Percentiles rank a stretch among this genome's conserved stretches.
phyloP scores from a whole-genome alignment of 2,113 vertebrate species.

The Percopsis transmontana region DNA sequence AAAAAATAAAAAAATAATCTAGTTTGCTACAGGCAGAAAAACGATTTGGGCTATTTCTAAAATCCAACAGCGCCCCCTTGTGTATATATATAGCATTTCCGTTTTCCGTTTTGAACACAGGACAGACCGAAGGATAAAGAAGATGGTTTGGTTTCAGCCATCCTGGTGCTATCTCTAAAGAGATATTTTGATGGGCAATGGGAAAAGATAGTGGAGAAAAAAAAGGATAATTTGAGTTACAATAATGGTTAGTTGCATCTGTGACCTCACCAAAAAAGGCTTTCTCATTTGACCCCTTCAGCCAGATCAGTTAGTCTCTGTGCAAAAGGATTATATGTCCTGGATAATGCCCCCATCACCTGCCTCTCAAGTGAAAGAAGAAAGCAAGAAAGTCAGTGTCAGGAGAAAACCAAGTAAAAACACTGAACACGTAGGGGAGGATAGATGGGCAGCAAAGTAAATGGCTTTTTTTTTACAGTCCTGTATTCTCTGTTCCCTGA shows the following conservation, averaged over 20 bases:
- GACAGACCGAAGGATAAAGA: neutral
- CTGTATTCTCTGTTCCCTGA: conserved; percentile 2
- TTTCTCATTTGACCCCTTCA: neutral
- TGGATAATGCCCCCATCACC: neutral
- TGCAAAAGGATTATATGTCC: neutral
- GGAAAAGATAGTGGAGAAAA: neutral
- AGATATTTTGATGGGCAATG: neutral
- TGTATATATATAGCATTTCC: conserved; percentile 13
- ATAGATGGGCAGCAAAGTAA: conserved; percentile 14
- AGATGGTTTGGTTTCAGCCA: neutral
- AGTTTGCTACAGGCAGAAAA: neutral
- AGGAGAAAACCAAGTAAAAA: neutral
- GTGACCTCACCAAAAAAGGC: neutral
- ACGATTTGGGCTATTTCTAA: conserved; percentile 22
- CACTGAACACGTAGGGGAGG: neutral
- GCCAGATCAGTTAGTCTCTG: neutral
- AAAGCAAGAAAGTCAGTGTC: neutral
- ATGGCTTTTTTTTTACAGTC: neutral
- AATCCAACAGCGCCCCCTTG: conserved; percentile 58
- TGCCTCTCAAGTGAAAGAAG: neutral
- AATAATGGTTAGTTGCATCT: neutral
- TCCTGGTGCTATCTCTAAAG: neutral
- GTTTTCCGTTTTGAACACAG: neutral
- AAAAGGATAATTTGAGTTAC: neutral
- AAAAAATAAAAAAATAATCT: too few species aligned